Percentiles rank a stretch among this genome's conserved stretches.
Evolutionary conservation across 2,113 vertebrate species (phyloP).

Genomic region (Pteruthius melanotis): DNA sequence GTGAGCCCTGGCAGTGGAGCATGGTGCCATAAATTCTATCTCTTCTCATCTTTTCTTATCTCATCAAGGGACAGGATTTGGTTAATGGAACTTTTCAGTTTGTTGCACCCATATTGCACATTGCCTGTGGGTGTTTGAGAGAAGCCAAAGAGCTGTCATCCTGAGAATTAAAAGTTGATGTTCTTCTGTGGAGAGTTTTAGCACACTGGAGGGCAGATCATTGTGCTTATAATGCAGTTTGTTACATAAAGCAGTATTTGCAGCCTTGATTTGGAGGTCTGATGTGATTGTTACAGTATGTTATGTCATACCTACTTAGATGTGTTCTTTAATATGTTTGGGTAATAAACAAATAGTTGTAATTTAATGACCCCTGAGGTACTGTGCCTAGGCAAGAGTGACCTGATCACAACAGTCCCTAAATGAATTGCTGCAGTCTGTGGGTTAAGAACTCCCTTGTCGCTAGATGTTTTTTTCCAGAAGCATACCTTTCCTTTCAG

Average conservation of each 20-base stretch:
- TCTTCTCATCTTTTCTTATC: neutral
- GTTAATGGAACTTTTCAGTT: neutral
- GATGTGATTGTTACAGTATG: neutral
- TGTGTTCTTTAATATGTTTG: neutral
- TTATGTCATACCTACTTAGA: neutral
- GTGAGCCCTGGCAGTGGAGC: neutral
- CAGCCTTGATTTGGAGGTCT: constrained; percentile 28
- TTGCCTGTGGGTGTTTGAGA: neutral
- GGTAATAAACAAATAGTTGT: neutral
- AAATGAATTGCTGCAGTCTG: neutral
- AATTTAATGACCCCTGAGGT: neutral
- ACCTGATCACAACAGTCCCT: neutral
- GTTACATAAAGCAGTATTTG: neutral
- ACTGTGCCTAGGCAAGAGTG: neutral
- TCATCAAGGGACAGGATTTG: neutral
- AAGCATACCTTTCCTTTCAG: neutral
- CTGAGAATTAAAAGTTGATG: neutral
- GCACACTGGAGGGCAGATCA: neutral
- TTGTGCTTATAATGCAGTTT: neutral
- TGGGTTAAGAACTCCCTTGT: neutral
- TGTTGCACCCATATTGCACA: neutral
- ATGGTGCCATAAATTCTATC: neutral
- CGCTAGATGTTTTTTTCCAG: neutral
- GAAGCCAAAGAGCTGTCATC: neutral
- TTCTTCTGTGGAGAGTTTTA: neutral